These are phyloP conservation scores for Andricus quercusramuli DNA, from an alignment of 2,888 invertebrate species.

Conservation along the genomic window DNA sequence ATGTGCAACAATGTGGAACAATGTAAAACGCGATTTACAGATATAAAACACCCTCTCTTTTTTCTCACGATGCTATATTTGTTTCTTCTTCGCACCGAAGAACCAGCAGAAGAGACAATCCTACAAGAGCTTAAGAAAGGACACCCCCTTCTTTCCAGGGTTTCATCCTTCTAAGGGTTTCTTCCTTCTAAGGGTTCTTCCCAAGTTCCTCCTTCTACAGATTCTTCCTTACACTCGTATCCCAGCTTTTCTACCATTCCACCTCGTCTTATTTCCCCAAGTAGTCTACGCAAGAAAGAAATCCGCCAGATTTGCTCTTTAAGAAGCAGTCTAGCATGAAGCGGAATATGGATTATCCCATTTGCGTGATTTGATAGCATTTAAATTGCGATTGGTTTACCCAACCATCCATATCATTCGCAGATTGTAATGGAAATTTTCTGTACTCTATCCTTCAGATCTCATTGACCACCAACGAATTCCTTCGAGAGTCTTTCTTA, in stretches of 20 bases:
- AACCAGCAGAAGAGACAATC: neutral
- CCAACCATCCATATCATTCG: neutral
- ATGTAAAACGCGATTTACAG: neutral
- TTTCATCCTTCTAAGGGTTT: neutral
- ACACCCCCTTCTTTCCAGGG: neutral
- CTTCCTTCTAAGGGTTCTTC: constrained; percentile 2
- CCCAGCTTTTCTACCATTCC: neutral
- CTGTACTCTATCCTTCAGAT: neutral
- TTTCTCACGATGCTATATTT: constrained; percentile 8
- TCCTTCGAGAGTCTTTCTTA: neutral
- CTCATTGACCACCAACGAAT: neutral
- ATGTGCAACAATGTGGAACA: constrained; percentile 15
- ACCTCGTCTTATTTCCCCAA: neutral
- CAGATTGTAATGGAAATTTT: neutral
- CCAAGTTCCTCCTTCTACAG: neutral
- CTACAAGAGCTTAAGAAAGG: neutral
- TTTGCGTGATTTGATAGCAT: constrained; percentile 22
- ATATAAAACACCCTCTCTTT: neutral
- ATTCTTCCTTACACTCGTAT: neutral
- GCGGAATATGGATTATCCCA: constrained; percentile 23
- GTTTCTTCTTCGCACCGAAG: neutral
- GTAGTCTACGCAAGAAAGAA: constrained; percentile 1
- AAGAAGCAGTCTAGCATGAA: constrained; percentile 17
- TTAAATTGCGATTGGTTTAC: constrained; percentile 22
- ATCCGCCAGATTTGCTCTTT: neutral